These are phyloP conservation scores for Andrena trimmerana DNA, from an alignment of 2,888 invertebrate species.

Conservation along the genomic window DNA sequence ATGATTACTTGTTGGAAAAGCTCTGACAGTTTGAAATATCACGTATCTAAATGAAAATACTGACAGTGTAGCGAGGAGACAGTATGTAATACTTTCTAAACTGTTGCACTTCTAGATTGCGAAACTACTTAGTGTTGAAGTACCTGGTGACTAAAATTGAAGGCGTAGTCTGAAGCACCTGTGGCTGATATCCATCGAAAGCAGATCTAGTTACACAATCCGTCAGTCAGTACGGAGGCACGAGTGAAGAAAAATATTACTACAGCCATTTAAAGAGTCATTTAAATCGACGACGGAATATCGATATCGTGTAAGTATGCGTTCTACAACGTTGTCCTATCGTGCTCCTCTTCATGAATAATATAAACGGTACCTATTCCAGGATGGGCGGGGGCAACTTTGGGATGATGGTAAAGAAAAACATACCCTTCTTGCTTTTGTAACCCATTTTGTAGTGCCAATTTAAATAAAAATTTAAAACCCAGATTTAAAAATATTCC, in stretches of 20 bases:
- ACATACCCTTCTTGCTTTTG: too few species aligned
- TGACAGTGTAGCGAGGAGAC: background rate
- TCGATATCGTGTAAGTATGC: background rate
- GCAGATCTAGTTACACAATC: constrained; percentile 17
- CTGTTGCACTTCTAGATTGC: background rate
- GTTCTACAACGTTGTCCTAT: background rate
- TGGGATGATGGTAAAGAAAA: too few species aligned
- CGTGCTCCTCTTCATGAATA: background rate
- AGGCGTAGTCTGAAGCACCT: constrained; percentile 16
- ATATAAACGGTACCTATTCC: background rate
- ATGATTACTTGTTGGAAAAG: too few species aligned
- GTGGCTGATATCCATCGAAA: constrained; percentile 14
- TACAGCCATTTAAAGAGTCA: background rate
- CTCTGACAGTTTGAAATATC: too few species aligned
- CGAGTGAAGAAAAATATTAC: background rate
- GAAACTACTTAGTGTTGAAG: background rate
- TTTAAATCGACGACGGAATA: background rate
- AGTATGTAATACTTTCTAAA: background rate
- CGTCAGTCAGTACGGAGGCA: background rate
- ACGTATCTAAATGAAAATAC: background rate
- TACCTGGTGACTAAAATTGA: constrained; percentile 5
- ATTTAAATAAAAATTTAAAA: too few species aligned
- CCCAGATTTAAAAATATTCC: too few species aligned
- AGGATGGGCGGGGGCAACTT: too few species aligned
- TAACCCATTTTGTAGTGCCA: too few species aligned